phyloP scores from a whole-genome alignment of 2,113 vertebrate genomes.

The Acrocephalus kingi region DNA sequence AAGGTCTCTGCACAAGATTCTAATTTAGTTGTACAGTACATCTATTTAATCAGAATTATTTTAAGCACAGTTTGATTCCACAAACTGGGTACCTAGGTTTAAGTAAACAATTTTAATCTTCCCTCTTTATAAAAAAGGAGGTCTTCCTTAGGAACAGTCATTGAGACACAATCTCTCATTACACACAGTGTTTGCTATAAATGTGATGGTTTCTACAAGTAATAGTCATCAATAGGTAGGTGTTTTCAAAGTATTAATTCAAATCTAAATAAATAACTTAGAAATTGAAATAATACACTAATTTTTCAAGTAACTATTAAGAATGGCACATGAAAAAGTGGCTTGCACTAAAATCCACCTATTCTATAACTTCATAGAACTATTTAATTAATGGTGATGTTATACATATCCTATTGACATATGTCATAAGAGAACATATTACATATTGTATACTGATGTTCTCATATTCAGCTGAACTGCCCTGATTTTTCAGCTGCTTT shows the following conservation, averaged over 20 bases:
- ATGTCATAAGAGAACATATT: background rate
- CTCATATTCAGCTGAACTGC: background rate
- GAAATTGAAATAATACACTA: background rate
- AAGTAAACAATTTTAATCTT: background rate
- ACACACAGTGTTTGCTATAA: background rate
- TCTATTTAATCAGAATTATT: background rate
- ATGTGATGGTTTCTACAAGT: background rate
- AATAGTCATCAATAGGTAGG: background rate
- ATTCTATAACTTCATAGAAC: background rate
- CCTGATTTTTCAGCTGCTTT: background rate
- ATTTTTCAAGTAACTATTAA: background rate
- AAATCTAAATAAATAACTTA: background rate
- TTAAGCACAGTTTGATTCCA: background rate
- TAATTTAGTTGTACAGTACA: background rate
- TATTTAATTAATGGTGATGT: background rate
- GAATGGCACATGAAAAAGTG: background rate
- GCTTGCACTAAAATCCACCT: background rate
- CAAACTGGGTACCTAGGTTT: background rate
- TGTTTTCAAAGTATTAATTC: background rate
- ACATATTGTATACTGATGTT: background rate
- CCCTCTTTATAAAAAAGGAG: background rate
- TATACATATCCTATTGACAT: background rate
- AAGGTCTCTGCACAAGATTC: background rate
- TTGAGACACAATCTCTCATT: background rate
- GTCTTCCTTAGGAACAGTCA: background rate